Conservation (phyloP, 2,113 vertebrate species). For the Psilopsiagon aymara region DNA sequence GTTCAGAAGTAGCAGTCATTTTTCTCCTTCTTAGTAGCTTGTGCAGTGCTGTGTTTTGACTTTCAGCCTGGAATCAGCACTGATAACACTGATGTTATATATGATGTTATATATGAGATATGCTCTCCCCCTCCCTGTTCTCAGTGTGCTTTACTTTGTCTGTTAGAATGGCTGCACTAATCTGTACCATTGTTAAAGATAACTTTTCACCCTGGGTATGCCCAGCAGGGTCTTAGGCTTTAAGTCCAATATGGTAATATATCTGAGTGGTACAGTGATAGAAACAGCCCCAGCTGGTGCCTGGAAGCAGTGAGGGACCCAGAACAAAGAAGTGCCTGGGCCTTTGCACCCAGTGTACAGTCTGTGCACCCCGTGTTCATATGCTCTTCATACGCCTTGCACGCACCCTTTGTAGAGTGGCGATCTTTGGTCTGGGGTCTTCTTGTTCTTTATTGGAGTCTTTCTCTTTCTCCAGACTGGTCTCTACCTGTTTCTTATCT, state of each 20-base stretch:
- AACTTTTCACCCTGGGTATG: not conserved
- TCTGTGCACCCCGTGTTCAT: not conserved
- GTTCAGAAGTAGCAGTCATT: no score
- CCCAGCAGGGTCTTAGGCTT: not conserved
- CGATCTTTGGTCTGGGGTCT: not conserved
- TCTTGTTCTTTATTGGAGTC: not conserved
- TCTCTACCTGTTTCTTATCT: not conserved
- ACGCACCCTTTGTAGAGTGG: fast-evolving
- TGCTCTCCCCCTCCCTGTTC: not conserved
- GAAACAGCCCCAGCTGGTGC: not conserved
- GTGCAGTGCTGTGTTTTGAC: no score
- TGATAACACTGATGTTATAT: no score
- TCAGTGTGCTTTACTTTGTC: not conserved
- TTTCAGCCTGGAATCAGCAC: no score
- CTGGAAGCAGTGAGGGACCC: not conserved
- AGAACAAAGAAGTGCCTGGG: not conserved
- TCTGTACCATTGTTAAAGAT: not conserved
- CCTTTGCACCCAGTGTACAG: not conserved
- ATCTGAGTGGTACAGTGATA: not conserved
- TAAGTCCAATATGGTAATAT: not conserved
- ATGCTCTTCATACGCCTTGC: not conserved
- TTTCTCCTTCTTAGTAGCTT: no score
- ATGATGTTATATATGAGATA: no score
- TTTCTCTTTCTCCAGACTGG: not conserved
- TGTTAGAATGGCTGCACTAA: not conserved